phyloP scores from a whole-genome alignment of 2,888 invertebrate genomes.

The Cheilosia urbana region DNA sequence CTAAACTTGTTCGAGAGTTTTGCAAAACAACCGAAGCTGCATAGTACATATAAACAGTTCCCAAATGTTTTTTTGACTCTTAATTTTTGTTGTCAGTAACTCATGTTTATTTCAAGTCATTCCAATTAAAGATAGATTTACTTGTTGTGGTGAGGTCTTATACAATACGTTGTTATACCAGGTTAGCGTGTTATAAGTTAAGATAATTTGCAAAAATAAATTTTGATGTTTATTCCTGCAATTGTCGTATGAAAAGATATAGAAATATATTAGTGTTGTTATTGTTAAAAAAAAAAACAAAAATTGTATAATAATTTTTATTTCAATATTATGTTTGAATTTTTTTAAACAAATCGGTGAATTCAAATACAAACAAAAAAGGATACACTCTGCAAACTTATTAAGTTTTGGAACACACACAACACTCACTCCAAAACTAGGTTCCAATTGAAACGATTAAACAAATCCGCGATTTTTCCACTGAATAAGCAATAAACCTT shows the following conservation, averaged over 20 bases:
- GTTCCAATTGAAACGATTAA: constrained; percentile 1
- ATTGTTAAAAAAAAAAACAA: constrained; percentile 19
- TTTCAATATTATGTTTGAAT: not conserved
- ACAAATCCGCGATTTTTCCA: constrained; percentile 22
- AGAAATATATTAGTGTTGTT: constrained; percentile 16
- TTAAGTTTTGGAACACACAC: constrained; percentile 26
- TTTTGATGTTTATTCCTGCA: constrained; percentile 32
- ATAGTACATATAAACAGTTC: not conserved
- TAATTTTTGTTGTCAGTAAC: not conserved
- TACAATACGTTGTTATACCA: constrained; percentile 29
- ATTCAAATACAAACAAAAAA: not conserved
- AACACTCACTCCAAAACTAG: not conserved
- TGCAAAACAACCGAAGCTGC: too few relatives aligned
- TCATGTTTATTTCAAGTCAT: constrained; percentile 20
- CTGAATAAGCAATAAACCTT: constrained; percentile 31
- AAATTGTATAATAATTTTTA: not conserved
- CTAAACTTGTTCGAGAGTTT: not conserved
- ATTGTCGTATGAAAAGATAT: constrained; percentile 6
- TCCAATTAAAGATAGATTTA: not conserved
- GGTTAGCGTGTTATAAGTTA: constrained; percentile 38
- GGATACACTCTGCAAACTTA: not conserved
- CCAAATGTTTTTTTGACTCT: not conserved
- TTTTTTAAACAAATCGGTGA: constrained; percentile 4
- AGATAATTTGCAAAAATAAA: constrained; percentile 39
- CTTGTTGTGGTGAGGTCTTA: constrained; percentile 34